These are phyloP conservation scores for Characodon lateralis DNA, from an alignment of 2,797 vertebrate species.

Conservation along the genomic window DNA sequence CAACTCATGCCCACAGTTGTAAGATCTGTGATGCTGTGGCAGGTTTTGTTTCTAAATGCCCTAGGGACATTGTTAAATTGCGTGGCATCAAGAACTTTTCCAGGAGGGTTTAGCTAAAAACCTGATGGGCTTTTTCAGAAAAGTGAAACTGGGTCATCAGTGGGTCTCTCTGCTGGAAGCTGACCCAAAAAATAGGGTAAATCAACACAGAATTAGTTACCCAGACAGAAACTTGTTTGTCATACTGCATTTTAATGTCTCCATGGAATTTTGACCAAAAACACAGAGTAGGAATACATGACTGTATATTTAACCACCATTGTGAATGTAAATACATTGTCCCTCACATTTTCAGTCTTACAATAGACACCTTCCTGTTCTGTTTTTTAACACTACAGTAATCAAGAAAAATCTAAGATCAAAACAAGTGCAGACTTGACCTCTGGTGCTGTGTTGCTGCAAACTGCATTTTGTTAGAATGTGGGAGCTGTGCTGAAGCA, in stretches of 20 bases:
- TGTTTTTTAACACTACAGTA: constrained; percentile 20
- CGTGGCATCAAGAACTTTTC: neutral
- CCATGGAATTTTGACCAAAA: neutral
- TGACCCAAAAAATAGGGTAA: neutral
- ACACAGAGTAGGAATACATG: neutral
- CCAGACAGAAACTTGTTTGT: constrained; percentile 15
- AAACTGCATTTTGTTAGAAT: constrained; percentile 41
- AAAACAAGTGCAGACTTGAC: neutral
- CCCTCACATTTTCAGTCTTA: no score
- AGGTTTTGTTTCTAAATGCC: neutral
- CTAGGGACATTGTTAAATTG: neutral
- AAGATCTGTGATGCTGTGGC: neutral
- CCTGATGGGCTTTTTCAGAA: no score
- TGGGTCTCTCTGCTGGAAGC: neutral
- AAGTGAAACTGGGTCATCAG: neutral
- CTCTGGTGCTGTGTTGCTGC: constrained; percentile 12
- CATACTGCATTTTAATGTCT: neutral
- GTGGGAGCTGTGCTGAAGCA: constrained; percentile 31
- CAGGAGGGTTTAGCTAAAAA: neutral
- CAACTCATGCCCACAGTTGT: neutral
- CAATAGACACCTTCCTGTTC: neutral
- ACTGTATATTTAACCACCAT: neutral
- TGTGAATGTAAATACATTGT: neutral
- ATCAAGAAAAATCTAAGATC: constrained; percentile 34
- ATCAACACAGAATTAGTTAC: neutral